Evolutionary conservation across 2,113 vertebrate genomes (phyloP).

Genomic region (Oncorhynchus keta): DNA sequence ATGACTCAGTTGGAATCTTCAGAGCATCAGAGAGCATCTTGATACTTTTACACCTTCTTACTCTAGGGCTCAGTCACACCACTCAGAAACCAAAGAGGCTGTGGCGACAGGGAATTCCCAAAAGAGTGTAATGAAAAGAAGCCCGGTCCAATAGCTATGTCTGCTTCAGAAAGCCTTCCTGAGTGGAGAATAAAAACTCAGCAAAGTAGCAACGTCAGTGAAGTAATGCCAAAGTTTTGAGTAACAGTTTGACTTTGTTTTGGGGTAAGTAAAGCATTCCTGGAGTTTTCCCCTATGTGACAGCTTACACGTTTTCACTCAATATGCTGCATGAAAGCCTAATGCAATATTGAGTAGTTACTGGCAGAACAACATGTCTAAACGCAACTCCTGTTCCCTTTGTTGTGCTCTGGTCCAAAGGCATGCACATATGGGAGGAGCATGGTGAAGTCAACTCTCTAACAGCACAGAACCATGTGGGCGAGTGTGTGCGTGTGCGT

Average conservation of each 20-base stretch:
- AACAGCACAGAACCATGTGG: neutral
- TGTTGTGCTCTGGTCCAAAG: conserved; percentile 15
- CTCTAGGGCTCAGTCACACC: no score
- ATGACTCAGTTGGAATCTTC: no score
- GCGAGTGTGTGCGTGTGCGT: no score
- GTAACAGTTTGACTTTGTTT: conserved; percentile 1
- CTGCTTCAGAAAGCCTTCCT: conserved; percentile 47
- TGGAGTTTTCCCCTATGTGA: neutral
- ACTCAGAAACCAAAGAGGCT: no score
- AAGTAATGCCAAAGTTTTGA: neutral
- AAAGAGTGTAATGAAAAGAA: no score
- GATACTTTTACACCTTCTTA: no score
- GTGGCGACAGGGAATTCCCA: conserved; percentile 54
- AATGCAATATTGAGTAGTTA: conserved; percentile 44
- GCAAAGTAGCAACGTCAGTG: neutral
- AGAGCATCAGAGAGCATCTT: no score
- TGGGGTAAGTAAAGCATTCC: neutral
- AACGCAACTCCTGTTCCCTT: conserved; percentile 19
- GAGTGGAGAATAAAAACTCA: no score
- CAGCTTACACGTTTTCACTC: conserved; percentile 5
- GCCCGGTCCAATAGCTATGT: conserved; percentile 43
- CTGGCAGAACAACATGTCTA: conserved; percentile 32
- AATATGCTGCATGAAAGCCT: conserved; percentile 29
- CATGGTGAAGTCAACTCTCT: neutral
- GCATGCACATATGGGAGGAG: conserved; percentile 6